Conservation (phyloP, 2,888 invertebrate species). For the Sinelater perroti region DNA sequence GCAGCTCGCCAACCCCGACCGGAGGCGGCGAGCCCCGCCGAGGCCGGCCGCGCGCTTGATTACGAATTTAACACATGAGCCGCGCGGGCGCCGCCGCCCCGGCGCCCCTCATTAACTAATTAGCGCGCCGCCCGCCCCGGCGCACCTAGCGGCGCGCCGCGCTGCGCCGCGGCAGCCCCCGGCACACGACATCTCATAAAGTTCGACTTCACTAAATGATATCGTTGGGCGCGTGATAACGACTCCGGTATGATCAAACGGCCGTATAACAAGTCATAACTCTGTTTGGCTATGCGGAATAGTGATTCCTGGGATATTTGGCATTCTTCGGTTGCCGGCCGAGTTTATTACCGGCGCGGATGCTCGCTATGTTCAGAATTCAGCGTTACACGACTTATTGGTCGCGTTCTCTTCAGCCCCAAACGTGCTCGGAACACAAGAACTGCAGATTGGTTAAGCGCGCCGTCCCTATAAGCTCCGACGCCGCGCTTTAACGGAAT, state of each 20-base stretch:
- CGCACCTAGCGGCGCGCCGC: constrained; percentile 13
- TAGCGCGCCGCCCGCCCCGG: constrained; percentile 23
- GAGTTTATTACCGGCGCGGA: constrained; percentile 52
- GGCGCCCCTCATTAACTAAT: constrained; percentile 32
- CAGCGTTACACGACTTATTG: constrained; percentile 42
- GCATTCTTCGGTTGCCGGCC: constrained; percentile 50
- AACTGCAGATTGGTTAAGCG: constrained; percentile 26
- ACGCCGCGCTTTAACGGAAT: constrained; percentile 1
- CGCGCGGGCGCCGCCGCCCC: constrained; percentile 20
- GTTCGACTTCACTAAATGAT: constrained; percentile 52
- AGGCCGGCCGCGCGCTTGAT: constrained; percentile 40
- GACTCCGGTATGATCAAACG: constrained; percentile 54
- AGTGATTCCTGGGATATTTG: constrained; percentile 55
- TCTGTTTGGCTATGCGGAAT: constrained; percentile 58
- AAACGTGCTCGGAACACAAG: constrained; percentile 28
- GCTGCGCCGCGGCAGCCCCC: constrained; percentile 7
- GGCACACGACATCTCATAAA: constrained; percentile 46
- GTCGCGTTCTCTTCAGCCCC: constrained; percentile 35
- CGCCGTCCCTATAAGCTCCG: constrained; percentile 10
- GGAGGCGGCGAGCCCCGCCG: constrained; percentile 57
- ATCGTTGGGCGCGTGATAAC: constrained; percentile 55
- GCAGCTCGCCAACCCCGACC: constrained; percentile 51
- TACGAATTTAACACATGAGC: constrained; percentile 40
- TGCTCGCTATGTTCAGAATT: constrained; percentile 43
- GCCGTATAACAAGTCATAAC: constrained; percentile 60